Base-by-base conservation (phyloP, 1,140 invertebrate genomes). In the Drosophila cardini region DNA sequence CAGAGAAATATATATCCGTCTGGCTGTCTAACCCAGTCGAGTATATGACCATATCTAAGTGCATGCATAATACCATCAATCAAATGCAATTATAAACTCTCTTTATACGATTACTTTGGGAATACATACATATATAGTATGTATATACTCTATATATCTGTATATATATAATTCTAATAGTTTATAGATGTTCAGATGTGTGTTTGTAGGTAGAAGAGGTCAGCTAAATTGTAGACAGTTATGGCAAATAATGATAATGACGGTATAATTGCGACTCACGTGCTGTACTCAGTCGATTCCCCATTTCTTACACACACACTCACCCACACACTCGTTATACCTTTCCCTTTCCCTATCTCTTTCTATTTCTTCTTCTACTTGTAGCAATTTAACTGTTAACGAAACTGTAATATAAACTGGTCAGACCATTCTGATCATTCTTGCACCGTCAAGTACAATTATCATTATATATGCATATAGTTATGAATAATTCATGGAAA, bases 61-160 rank as follows among this genome's bases (percentile, higher is more conserved):
- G 57, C 64, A 75, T 85, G 70, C 74, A 85, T 81, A 86, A 85
- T 78, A 71, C 82, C 81, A 85, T 85, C 81, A 86, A 85, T 85
- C 81, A 85, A 85, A 86, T 73, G 75, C 73, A 86, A 85, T 81
- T 85, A 85, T 81, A 85, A 85, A 67, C 53, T 67, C 53, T 52
- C 62, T 52, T 53, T 50, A 62, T 53, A 32, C 67, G 30, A 45
- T 55, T 55, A 11, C 26, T 30, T 15, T 45, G 15, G 13, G 15
- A 9, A 2, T 45, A n/a, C 10, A n/a, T 40, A 10, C 2, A n/a
- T 43, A 5, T 43, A 10, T 11, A 36, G 34, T 26, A 26, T 2
- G 4, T 26, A 10, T 36, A 6, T 36, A 32, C 8, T 36, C 7
- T 36, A 36, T 6, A 36, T 36, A 36, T 36, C 3, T 32, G 2